Evolutionary conservation across 2,888 invertebrate genomes (phyloP).

Genomic region (Andrena flavipes): DNA sequence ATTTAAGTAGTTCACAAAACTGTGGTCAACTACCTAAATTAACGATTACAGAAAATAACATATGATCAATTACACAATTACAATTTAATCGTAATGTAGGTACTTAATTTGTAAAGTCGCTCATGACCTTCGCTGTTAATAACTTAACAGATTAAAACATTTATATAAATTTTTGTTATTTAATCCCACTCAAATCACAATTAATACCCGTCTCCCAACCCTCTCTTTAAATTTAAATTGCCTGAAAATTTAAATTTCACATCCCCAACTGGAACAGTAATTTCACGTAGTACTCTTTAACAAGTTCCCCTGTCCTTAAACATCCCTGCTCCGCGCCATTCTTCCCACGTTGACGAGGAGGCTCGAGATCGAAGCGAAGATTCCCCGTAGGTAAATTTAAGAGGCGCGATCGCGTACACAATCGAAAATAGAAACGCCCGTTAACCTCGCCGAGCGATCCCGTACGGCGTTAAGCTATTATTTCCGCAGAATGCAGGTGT

Average conservation of each 20-base stretch:
- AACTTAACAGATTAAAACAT: too few species aligned
- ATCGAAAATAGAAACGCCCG: slow-evolving; percentile 61
- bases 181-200: too few species aligned
- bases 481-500: slow-evolving; percentile 75
- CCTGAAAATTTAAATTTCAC: background rate
- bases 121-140: too few species aligned
- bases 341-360: background rate
- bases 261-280: background rate
- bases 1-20: too few species aligned
- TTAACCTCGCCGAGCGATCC: slow-evolving; percentile 35
- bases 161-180: too few species aligned
- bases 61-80: too few species aligned
- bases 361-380: slow-evolving; percentile 18
- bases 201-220: too few species aligned
- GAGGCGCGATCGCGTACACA: slow-evolving; percentile 52
- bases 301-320: background rate
- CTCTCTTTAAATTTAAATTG: background rate
- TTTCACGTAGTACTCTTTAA: background rate
- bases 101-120: too few species aligned
- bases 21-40: too few species aligned
- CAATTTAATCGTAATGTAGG: too few species aligned
- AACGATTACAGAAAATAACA: too few species aligned
- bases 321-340: background rate
- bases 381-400: slow-evolving; percentile 6
- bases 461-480: slow-evolving; percentile 58